These are phyloP conservation scores for Microcebus griseorufus DNA, from an alignment of 2,113 vertebrate genomes.

Conservation along the genomic window DNA sequence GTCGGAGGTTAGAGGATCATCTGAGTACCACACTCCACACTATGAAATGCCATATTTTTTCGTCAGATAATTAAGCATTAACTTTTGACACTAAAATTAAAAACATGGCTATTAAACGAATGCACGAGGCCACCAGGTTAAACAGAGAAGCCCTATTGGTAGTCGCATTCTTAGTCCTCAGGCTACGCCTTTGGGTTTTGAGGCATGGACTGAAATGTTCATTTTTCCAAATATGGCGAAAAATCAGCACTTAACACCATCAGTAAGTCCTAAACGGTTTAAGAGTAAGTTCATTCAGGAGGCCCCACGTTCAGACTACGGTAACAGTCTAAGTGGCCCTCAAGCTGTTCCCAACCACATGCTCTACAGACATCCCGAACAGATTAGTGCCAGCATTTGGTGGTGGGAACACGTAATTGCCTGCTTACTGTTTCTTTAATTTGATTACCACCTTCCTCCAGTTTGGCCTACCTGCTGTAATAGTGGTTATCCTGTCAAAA, in stretches of 20 bases:
- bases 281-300: background rate
- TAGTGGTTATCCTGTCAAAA: constrained; percentile 70
- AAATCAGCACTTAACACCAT: background rate
- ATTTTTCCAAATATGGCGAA: constrained; percentile 9
- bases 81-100: constrained; percentile 64
- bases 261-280: background rate
- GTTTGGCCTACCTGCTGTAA: constrained; percentile 67
- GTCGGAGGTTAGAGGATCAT: background rate
- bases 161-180: background rate
- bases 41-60: background rate
- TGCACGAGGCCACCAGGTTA: constrained; percentile 36
- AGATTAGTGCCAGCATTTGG: constrained; percentile 34
- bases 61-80: constrained; percentile 69
- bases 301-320: background rate
- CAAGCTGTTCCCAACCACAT: background rate
- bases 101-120: constrained; percentile 61
- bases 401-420: constrained; percentile 44
- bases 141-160: constrained; percentile 7
- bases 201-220: background rate
- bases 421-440: constrained; percentile 57
- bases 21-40: constrained; percentile 26
- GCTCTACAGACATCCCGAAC: background rate
- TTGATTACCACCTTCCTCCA: constrained; percentile 34
- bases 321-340: background rate
- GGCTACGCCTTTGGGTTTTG: background rate